Base-by-base conservation (phyloP, 1,140 invertebrate species). In the Scaptomyza hsui region DNA sequence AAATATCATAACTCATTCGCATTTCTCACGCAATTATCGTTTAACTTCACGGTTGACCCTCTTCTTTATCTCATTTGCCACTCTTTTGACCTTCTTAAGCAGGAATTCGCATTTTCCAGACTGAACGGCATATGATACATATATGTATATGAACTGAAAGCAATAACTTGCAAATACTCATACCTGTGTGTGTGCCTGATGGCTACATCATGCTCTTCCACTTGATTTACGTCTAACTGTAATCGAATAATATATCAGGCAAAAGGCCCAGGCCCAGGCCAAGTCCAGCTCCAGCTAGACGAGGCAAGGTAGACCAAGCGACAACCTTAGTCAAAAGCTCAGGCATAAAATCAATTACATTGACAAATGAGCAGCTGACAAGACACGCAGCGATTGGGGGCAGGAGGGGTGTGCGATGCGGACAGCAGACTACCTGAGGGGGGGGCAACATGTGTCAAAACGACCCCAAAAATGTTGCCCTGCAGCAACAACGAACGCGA, bases 341-440 rank as follows among this genome's bases (percentile, higher is more conserved):
- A 72, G 75, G 78, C 82, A 88, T 82, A 88, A 88, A 88, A 88
- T 88, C 82, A 88, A 88, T 88, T 88, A 88, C 82, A 88, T 82
- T 88, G 82, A 88, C 82, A 88, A 88, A 88, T 88, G 82, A 88
- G 82, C 82, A 88, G 82, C 75, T 82, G 82, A 88, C 82, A 88
- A 82, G 82, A 67, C 53, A 55, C 55, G 72, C 63, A 45, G 77
- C 29, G 7, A 18, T 7, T 13, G 26, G 32, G 52, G 55, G 29
- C 51, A 4, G n/a, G 4, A 37, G 16, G 41, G 48, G 18, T 41
- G 16, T 15, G 42, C 2, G 16, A 15, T 19, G 35, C 3, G 12
- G 42, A 65, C 35, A 48, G 41, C 18, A 32, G 52, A 16, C 29
- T 21, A 45, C 41, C 37, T 7, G 48, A 42, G 18, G 53, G n/a